Evolutionary conservation across 1,140 invertebrate species (phyloP).

Genomic region (Cydia splendana): DNA sequence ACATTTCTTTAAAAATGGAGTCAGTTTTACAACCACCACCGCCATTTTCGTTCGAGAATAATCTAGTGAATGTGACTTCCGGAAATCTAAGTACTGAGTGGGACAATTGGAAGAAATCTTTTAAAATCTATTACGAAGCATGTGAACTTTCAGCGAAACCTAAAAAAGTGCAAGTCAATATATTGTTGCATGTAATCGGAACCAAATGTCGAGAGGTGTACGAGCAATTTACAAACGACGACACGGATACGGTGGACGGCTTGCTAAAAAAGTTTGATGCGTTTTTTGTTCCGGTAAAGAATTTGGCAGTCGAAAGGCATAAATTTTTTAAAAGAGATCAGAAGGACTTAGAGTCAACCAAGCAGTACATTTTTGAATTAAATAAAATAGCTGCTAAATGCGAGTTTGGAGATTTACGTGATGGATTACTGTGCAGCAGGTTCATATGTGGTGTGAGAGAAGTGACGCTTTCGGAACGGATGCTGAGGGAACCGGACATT

Average conservation of each 20-base stretch:
- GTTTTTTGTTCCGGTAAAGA: too few relatives aligned
- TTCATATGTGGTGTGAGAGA: too few relatives aligned
- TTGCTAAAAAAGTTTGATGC: too few relatives aligned
- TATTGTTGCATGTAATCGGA: slow-evolving; percentile 36
- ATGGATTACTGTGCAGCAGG: too few relatives aligned
- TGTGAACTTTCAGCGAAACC: slow-evolving; percentile 36
- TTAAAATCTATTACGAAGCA: slow-evolving; percentile 41
- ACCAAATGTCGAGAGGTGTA: slow-evolving; percentile 39
- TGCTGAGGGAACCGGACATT: too few relatives aligned
- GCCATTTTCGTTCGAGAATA: slow-evolving; percentile 27
- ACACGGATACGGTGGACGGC: slow-evolving; percentile 21
- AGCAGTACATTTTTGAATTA: too few relatives aligned
- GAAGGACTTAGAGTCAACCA: too few relatives aligned
- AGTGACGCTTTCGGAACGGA: too few relatives aligned
- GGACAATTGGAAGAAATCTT: slow-evolving; percentile 41
- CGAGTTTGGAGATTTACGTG: too few relatives aligned
- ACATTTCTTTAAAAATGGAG: slow-evolving; percentile 21
- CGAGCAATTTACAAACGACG: slow-evolving; percentile 39
- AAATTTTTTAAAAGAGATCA: too few relatives aligned
- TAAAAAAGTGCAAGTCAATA: slow-evolving; percentile 37
- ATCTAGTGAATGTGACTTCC: slow-evolving; percentile 37
- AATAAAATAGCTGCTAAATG: too few relatives aligned
- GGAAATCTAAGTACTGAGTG: slow-evolving; percentile 39
- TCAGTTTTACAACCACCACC: slow-evolving; percentile 31
- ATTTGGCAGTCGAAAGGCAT: too few relatives aligned